A percentile compares a stretch with the other conserved stretches of the same genome.
Conservation (phyloP, 2,797 vertebrate genomes). For the Tamandua tetradactyla region DNA sequence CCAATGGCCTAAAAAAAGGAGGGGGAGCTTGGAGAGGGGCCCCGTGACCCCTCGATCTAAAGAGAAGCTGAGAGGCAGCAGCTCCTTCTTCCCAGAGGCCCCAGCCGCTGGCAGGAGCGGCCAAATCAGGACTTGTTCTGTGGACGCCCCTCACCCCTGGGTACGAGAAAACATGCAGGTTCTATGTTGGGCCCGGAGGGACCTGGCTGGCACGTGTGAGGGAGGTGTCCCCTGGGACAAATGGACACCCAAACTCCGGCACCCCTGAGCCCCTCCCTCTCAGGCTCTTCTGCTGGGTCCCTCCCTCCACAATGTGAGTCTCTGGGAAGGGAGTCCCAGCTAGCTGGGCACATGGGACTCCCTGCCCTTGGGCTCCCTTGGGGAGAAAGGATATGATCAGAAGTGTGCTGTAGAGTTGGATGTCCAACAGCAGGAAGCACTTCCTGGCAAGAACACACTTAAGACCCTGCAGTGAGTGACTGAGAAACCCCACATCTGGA, state of each 20-base stretch:
- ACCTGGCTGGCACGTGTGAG: background rate
- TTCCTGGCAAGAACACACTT: background rate
- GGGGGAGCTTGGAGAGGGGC: background rate
- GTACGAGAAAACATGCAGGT: background rate
- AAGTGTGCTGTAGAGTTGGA: background rate
- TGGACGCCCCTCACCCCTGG: background rate
- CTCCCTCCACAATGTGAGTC: background rate
- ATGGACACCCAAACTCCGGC: background rate
- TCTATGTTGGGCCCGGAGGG: background rate
- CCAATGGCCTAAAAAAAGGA: background rate
- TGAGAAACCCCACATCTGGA: conserved; percentile 21
- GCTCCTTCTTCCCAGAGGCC: background rate
- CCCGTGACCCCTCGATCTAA: background rate
- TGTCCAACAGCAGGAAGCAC: background rate
- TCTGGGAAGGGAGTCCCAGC: background rate
- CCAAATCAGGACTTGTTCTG: background rate
- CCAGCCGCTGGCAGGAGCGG: background rate
- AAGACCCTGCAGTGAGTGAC: background rate
- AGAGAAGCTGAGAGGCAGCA: background rate
- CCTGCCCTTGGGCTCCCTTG: background rate
- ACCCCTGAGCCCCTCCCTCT: background rate
- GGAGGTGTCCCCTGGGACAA: background rate
- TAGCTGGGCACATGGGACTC: background rate
- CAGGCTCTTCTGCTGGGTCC: background rate
- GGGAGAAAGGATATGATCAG: background rate